phyloP scores from a whole-genome alignment of 2,888 invertebrate genomes.

The Melinaea marsaeus region DNA sequence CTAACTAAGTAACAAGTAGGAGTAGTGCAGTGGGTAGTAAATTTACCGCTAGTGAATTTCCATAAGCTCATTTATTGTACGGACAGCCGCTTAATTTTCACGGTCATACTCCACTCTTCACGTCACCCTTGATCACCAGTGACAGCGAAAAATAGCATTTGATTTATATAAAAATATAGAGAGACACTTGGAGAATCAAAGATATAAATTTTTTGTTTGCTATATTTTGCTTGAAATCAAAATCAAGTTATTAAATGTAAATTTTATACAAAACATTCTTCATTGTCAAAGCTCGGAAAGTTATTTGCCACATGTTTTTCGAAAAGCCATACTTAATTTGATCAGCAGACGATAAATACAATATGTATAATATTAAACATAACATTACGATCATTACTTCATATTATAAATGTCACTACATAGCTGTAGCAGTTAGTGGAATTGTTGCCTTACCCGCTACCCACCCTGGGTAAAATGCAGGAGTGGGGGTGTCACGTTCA shows the following conservation, averaged over 20 bases:
- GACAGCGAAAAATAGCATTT: constrained; percentile 1
- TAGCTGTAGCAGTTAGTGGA: neutral
- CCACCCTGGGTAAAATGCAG: constrained; percentile 15
- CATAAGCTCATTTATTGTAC: constrained; percentile 25
- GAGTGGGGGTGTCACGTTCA: constrained; percentile 29
- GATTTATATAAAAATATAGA: too few relatives aligned
- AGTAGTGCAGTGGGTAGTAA: constrained; percentile 10
- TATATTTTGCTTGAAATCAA: too few relatives aligned
- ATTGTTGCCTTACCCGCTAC: neutral
- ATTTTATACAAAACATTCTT: too few relatives aligned
- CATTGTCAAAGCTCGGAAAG: too few relatives aligned
- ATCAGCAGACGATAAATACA: too few relatives aligned
- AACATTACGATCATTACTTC: neutral
- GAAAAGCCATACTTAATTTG: too few relatives aligned
- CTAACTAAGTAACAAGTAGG: neutral
- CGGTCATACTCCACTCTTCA: constrained; percentile 16
- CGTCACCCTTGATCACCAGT: neutral
- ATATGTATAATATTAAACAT: too few relatives aligned
- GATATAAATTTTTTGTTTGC: too few relatives aligned
- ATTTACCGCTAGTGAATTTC: constrained; percentile 24
- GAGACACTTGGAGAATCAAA: too few relatives aligned
- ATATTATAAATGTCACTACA: neutral
- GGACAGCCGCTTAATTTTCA: constrained; percentile 21
- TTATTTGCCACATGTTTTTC: too few relatives aligned
- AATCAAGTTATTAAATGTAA: too few relatives aligned